Conservation (phyloP, 2,888 invertebrate genomes). For the Belgica antarctica region DNA sequence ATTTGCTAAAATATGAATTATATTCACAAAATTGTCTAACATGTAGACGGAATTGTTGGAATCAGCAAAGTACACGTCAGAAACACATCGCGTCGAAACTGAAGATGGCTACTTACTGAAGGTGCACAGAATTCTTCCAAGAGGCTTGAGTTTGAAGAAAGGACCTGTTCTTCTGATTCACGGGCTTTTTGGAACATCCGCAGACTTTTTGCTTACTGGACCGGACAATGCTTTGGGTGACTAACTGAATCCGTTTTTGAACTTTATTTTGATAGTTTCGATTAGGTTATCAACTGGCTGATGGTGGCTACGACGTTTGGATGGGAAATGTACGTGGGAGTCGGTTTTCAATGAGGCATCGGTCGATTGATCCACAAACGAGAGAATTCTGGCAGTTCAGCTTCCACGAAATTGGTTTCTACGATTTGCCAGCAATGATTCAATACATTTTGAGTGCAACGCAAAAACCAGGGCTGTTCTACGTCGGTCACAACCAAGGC, state of each 20-base stretch:
- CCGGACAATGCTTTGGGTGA: background rate
- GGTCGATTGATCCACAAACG: slow-evolving; percentile 50
- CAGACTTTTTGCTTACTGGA: slow-evolving; percentile 21
- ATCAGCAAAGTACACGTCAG: too few relatives aligned
- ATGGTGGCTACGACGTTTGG: slow-evolving; percentile 60
- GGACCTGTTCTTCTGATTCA: slow-evolving; percentile 31
- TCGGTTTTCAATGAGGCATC: slow-evolving; percentile 59
- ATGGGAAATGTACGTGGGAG: slow-evolving; percentile 67
- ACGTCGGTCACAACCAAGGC: slow-evolving; percentile 70
- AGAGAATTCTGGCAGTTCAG: slow-evolving; percentile 62
- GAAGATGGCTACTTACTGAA: slow-evolving; percentile 75
- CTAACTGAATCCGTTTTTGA: slow-evolving; percentile 1
- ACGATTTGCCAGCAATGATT: slow-evolving; percentile 68
- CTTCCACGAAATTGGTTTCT: slow-evolving; percentile 68
- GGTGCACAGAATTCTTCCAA: slow-evolving; percentile 65
- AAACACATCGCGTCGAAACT: slow-evolving; percentile 66
- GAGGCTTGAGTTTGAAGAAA: slow-evolving; percentile 45
- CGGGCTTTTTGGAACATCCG: background rate
- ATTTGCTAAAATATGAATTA: too few relatives aligned
- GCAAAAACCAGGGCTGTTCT: slow-evolving; percentile 57
- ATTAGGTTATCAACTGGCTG: slow-evolving; percentile 55
- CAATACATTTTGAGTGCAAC: slow-evolving; percentile 59
- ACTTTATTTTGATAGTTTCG: background rate
- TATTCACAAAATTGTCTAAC: too few relatives aligned
- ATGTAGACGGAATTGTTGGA: too few relatives aligned